Percentiles rank a stretch among this genome's conserved stretches.
Conservation (phyloP, 1,140 invertebrate genomes). For the Bradynema listronoti region DNA sequence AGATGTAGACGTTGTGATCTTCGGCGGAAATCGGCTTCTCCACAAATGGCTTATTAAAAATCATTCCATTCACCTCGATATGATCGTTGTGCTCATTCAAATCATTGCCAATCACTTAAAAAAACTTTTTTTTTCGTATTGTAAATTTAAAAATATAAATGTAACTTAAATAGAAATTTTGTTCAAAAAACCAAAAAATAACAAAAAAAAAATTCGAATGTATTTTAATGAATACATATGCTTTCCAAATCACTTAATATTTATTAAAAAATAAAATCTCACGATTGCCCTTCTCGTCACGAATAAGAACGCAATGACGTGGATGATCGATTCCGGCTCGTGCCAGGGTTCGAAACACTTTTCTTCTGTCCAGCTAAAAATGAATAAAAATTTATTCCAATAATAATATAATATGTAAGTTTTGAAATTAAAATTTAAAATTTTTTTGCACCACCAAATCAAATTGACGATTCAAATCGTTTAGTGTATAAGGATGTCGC, state of each 20-base stretch:
- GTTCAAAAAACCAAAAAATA: no score
- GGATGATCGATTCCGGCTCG: constrained; percentile 93
- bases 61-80: constrained; percentile 91
- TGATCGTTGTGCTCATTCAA: constrained; percentile 94
- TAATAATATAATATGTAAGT: not conserved
- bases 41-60: constrained; percentile 78
- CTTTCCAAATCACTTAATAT: constrained; percentile 24
- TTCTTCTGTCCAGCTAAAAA: constrained; percentile 67
- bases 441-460: constrained; percentile 69
- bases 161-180: no score
- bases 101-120: constrained; percentile 70
- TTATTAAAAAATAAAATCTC: constrained; percentile 58
- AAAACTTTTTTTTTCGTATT: no score
- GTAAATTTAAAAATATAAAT: no score
- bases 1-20: constrained; percentile 99
- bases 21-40: constrained; percentile 97
- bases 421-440: not conserved
- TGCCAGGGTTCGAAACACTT: constrained; percentile 87
- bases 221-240: no score
- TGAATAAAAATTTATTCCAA: constrained; percentile 6
- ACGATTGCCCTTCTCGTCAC: constrained; percentile 83
- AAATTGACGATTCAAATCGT: constrained; percentile 96
- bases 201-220: no score
- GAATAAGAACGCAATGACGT: constrained; percentile 87
- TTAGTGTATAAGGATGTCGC: constrained; percentile 90